Evolutionary conservation across 2,797 vertebrate genomes (phyloP).

Genomic region (Gadopsis marmoratus): DNA sequence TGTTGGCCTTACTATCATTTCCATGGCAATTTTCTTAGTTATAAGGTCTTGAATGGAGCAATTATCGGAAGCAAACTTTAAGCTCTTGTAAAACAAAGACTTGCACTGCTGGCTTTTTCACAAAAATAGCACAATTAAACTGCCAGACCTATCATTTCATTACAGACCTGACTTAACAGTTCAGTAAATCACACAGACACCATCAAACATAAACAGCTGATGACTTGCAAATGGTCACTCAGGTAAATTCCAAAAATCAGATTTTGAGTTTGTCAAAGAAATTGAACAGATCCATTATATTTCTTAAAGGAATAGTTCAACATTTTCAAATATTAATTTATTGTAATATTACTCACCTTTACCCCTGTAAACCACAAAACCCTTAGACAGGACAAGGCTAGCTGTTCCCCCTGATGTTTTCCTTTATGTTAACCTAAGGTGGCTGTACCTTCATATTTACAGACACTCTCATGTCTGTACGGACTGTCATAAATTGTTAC

Average conservation of each 20-base stretch:
- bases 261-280: conserved; percentile 7
- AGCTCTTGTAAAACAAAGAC: conserved; percentile 46
- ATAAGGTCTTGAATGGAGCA: conserved; percentile 18
- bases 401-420: no score
- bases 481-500: no score
- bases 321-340: no score
- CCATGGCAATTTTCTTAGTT: conserved; percentile 14
- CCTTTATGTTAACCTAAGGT: no score
- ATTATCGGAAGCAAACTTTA: conserved; percentile 31
- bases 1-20: conserved; percentile 53
- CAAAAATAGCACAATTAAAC: conserved; percentile 42
- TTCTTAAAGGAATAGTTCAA: conserved; percentile 3
- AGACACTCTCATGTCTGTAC: no score
- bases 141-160: conserved; percentile 30
- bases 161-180: conserved; percentile 26
- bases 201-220: background rate
- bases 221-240: background rate
- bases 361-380: no score
- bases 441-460: no score
- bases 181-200: conserved; percentile 32
- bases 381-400: no score
- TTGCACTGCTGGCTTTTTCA: conserved; percentile 45
- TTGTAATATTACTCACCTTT: no score
- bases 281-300: background rate
- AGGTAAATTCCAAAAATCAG: background rate